These are phyloP conservation scores for Drosophila histrio DNA, from an alignment of 2,888 invertebrate genomes.

Conservation along the genomic window DNA sequence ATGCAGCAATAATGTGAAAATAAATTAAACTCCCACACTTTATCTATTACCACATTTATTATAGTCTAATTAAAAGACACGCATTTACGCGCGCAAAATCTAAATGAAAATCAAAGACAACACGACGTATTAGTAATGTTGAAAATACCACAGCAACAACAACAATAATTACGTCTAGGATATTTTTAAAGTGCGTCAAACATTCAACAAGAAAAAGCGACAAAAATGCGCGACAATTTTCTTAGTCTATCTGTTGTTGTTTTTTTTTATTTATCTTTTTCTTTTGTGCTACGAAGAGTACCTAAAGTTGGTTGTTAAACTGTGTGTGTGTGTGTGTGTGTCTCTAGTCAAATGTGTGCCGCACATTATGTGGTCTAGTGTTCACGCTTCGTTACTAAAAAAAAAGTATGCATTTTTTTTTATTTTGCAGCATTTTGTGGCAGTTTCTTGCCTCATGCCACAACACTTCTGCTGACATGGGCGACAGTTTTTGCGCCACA, in stretches of 20 bases:
- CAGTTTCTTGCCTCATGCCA: constrained; percentile 15
- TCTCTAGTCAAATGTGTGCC: constrained; percentile 64
- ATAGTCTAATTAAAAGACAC: constrained; percentile 72
- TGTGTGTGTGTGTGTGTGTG: constrained; percentile 27
- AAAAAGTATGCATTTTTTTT: constrained; percentile 36
- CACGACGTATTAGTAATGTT: constrained; percentile 71
- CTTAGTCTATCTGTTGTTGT: constrained; percentile 37
- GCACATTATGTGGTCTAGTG: constrained; percentile 77
- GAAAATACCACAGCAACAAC: constrained; percentile 40
- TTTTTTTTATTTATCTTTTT: constrained; percentile 14
- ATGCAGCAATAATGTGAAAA: not conserved
- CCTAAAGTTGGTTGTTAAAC: constrained; percentile 52
- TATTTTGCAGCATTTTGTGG: constrained; percentile 38
- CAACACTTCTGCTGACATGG: constrained; percentile 12
- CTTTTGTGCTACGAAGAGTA: constrained; percentile 42
- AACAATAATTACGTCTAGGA: constrained; percentile 62
- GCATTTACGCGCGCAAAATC: constrained; percentile 66
- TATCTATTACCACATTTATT: constrained; percentile 52
- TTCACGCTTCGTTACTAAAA: constrained; percentile 75
- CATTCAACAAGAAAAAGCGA: constrained; percentile 42
- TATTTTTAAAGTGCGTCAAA: constrained; percentile 77
- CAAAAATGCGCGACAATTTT: constrained; percentile 55
- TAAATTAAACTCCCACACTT: constrained; percentile 24
- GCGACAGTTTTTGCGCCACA: constrained; percentile 56
- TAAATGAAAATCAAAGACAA: constrained; percentile 55